A percentile compares a stretch with the other conserved stretches of the same genome.
Evolutionary conservation across 2,797 vertebrate genomes (phyloP).

Genomic region (Pogonophryne albipinna): DNA sequence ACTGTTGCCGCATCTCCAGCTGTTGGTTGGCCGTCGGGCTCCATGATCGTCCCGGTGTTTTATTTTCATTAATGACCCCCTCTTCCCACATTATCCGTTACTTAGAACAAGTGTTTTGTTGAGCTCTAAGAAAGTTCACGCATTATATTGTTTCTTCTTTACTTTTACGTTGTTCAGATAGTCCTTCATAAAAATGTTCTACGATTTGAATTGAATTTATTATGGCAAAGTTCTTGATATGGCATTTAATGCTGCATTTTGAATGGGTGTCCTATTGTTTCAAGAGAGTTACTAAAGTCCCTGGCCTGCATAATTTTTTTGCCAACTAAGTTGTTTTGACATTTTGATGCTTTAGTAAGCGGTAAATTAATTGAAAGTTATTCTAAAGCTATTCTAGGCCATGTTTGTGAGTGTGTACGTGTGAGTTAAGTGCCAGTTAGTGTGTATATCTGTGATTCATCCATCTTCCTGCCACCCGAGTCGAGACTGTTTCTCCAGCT

Average conservation of each 20-base stretch:
- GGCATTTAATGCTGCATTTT: neutral
- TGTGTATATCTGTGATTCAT: slow-evolving; percentile 20
- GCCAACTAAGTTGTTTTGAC: neutral
- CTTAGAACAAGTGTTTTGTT: too few species aligned
- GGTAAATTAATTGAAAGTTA: neutral
- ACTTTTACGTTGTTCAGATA: neutral
- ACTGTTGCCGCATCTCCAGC: too few species aligned
- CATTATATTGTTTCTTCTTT: neutral
- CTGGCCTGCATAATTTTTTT: neutral
- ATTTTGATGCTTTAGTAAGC: neutral
- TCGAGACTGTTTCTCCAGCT: slow-evolving; percentile 12
- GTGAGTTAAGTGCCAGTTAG: neutral
- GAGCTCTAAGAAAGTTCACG: neutral
- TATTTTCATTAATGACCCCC: too few species aligned
- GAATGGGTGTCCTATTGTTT: neutral
- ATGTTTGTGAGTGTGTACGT: slow-evolving; percentile 2
- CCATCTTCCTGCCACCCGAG: slow-evolving; percentile 11
- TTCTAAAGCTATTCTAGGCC: neutral
- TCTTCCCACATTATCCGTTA: too few species aligned
- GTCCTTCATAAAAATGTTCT: neutral
- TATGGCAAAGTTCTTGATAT: neutral
- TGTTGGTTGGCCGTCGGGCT: too few species aligned
- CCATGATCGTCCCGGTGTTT: too few species aligned
- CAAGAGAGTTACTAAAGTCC: neutral
- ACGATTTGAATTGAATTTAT: neutral